A percentile compares a stretch with the other conserved stretches of the same genome.
phyloP scores from a whole-genome alignment of 2,113 vertebrate genomes.

The Saccopteryx leptura region DNA sequence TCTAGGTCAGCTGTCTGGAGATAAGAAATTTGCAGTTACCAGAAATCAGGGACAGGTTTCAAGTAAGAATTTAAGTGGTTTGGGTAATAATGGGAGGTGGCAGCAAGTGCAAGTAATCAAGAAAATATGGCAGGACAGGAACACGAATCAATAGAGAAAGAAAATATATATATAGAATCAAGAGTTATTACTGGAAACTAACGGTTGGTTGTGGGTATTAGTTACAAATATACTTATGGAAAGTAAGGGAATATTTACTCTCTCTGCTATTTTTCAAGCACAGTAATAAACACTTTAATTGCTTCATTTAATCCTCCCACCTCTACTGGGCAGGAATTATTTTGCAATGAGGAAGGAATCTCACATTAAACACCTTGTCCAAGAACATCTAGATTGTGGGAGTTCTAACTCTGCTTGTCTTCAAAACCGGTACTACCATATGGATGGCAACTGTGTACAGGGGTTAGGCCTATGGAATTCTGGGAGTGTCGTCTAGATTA shows the following conservation, averaged over 20 bases:
- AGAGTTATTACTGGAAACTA: neutral
- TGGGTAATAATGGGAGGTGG: neutral
- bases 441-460: neutral
- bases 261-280: neutral
- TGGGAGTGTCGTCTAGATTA: neutral
- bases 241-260: neutral
- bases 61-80: slow-evolving; percentile 47
- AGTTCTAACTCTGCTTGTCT: neutral
- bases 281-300: neutral
- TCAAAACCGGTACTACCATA: neutral
- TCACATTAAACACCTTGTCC: neutral
- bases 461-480: neutral
- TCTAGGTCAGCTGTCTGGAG: slow-evolving; percentile 50
- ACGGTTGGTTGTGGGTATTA: neutral
- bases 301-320: neutral
- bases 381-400: neutral
- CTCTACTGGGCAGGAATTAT: neutral
- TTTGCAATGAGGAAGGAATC: neutral
- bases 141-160: neutral
- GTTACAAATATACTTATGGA: neutral
- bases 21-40: slow-evolving; percentile 49
- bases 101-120: neutral
- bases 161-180: neutral
- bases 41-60: neutral
- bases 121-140: neutral